Evolutionary conservation across 2,113 vertebrate genomes (phyloP), one percentile per base, ranked within the genome.

Genomic region (Triplophysa siluroides): DNA sequence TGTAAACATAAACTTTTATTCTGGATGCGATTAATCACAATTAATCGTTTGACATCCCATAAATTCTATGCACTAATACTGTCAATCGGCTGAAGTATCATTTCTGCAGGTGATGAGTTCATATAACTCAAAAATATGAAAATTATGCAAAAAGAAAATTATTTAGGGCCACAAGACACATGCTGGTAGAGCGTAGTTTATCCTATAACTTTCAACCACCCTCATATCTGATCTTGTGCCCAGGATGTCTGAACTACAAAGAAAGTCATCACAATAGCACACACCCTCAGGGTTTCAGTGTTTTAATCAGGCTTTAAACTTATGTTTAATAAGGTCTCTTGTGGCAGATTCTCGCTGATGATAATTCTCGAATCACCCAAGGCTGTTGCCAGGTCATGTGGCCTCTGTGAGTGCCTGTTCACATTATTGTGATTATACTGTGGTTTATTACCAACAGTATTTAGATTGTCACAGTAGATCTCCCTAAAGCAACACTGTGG

Each of bases 391-490:
- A 38, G 14, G 67, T 24, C n/a, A 14, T 45, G 54, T 54, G 76
- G 45, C 70, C 38, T 14, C 69, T 47, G 29, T 62, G 54, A 67
- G 29, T 52, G 52, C 75, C 62, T 74, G 71, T 64, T 79, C 60
- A 63, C 45, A 64, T 63, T 54, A 66, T 16, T 66, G 43, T 18
- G 6, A 76, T 63, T 43, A 76, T 64, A 63, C 75, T 61, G 47
- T 77, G 75, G 73, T 65, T 65, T 77, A 77, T 77, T 77, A 77
- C 45, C 75, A 52, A 24, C 62, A 77, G 75, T 66, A 77, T 77
- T 62, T 77, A 65, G 75, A 43, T 66, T 77, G 75, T 77, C 75
- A 77, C 62, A 77, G 75, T 77, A 77, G 75, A 77, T 77, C 43
- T 65, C 47, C 19, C 62, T 77, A 21, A 16, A 61, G 19, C 45